Conservation (phyloP, 2,888 invertebrate genomes). For the Cosmia pyralina region DNA sequence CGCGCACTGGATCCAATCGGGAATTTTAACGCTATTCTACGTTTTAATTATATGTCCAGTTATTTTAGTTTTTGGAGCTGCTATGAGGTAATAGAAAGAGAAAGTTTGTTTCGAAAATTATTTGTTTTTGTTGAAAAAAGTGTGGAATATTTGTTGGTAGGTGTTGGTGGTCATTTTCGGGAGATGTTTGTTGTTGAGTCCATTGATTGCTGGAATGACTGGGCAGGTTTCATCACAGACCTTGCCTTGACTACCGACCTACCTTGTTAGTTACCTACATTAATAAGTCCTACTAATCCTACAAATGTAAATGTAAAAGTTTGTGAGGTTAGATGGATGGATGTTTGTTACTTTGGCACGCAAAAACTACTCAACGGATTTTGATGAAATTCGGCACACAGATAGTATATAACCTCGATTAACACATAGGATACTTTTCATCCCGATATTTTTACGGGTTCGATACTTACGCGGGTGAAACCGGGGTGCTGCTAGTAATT, state of each 20-base stretch:
- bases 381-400: too few species aligned
- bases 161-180: background rate
- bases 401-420: too few species aligned
- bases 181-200: background rate
- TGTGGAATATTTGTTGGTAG: conserved; percentile 10
- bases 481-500: too few species aligned
- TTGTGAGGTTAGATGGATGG: too few species aligned
- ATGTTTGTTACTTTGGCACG: too few species aligned
- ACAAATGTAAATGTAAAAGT: too few species aligned
- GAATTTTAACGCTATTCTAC: conserved; percentile 39
- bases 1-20: conserved; percentile 52
- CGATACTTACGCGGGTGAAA: too few species aligned
- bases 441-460: too few species aligned
- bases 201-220: conserved; percentile 27
- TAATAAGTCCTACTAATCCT: too few species aligned
- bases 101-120: conserved; percentile 36
- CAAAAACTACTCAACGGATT: too few species aligned
- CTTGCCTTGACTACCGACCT: too few species aligned
- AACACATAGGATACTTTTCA: too few species aligned
- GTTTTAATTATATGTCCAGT: conserved; percentile 31
- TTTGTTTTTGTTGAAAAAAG: conserved; percentile 26
- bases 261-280: background rate
- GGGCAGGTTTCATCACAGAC: background rate
- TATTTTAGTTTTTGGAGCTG: conserved; percentile 24
- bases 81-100: conserved; percentile 24